Evolutionary conservation across 2,113 vertebrate genomes (phyloP).

Genomic region (Phalacrocorax carbo): DNA sequence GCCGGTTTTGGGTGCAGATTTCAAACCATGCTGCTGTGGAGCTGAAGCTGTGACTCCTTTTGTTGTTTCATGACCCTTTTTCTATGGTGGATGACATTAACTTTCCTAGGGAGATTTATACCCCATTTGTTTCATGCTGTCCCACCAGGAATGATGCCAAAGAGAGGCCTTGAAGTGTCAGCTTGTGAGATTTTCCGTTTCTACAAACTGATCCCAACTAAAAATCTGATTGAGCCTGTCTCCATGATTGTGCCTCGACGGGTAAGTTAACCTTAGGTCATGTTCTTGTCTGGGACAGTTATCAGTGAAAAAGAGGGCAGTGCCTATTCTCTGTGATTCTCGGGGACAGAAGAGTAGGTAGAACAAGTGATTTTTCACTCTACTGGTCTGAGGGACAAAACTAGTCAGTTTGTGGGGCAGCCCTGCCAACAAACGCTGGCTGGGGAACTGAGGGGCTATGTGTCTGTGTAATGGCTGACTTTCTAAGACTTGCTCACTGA

Average conservation of each 20-base stretch:
- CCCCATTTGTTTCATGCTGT: background rate
- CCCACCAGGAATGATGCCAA: constrained; percentile 87
- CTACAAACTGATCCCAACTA: constrained; percentile 90
- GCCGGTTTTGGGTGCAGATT: background rate
- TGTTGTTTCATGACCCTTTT: background rate
- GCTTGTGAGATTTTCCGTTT: constrained; percentile 95
- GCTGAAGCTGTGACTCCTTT: background rate
- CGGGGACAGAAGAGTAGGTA: background rate
- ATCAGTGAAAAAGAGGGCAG: background rate
- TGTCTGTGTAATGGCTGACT: background rate
- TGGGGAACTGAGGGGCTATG: background rate
- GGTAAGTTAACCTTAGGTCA: constrained; percentile 67
- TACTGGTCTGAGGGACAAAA: background rate
- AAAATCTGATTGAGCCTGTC: constrained; percentile 87
- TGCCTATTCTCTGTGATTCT: background rate
- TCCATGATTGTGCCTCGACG: constrained; percentile 94
- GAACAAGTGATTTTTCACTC: background rate
- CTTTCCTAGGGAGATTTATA: background rate
- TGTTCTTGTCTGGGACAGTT: background rate
- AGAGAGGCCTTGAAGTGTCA: constrained; percentile 89
- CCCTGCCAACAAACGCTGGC: background rate
- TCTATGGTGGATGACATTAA: background rate
- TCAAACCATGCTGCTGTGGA: background rate
- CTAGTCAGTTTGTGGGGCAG: background rate
- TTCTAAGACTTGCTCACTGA: background rate